Base-by-base conservation (phyloP, 2,113 vertebrate genomes). In the Halcyon malimbica region DNA sequence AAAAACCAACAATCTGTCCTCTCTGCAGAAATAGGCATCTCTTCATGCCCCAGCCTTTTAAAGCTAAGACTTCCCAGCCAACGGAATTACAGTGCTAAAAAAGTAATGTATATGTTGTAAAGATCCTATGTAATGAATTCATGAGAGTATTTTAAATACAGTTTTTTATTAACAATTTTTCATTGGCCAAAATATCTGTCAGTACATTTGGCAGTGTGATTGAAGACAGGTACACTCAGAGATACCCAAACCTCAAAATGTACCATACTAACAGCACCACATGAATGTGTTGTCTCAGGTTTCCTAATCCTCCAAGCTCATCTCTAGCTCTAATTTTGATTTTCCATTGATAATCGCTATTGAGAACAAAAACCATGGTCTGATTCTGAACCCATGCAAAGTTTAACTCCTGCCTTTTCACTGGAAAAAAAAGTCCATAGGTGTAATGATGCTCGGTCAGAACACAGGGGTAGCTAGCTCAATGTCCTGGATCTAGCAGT, bases 391-490 rank as follows among this genome's bases (percentile, higher is more conserved):
- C 10, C 26, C 9, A 16, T 16, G 23, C n/a, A 88, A 67, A 11
- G 5, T 70, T 83, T 74, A 69, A 69, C 46, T 71, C 46, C 28
- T 23, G 14, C 28, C 16, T 77, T 74, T 74, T 42, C 46, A 31
- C 28, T 31, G 37, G 13, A 67, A 7, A 23, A 63, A 63, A 29
- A 83, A 2, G 0, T 53, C 59, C 28, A 4, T 2, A 39, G 26
- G 19, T 0, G 0, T 18, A 50, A 64, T 2, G 9, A 9, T 21
- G 18, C 44, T 57, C 28, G 13, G 20, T 51, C 62, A 59, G 46
- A 65, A 7, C 53, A n/a, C 13, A 41, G 11, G 12, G 4, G 16
- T 23, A 67, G 51, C 24, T 46, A 57, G 69, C 46, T 60, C n/a
- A 33, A 0, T 9, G 6, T 78, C 37, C 50, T 44, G 37, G 31